Evolutionary conservation across 2,888 invertebrate genomes (phyloP).

Genomic region (Coelinius sp.): DNA sequence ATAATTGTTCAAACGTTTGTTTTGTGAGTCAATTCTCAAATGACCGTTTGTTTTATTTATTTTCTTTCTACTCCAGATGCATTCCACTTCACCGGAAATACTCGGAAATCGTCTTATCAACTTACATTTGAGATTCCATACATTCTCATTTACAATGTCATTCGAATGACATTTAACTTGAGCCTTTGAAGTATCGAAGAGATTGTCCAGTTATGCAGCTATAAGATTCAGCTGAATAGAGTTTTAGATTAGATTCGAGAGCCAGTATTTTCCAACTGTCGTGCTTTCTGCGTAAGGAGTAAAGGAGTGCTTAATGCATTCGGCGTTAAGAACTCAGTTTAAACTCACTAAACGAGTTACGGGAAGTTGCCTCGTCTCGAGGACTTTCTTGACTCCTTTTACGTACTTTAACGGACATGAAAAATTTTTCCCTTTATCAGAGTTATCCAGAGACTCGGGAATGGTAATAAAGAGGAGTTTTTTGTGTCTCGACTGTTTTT

Average conservation of each 20-base stretch:
- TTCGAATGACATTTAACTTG: background rate
- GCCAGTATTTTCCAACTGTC: slow-evolving; percentile 47
- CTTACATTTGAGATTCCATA: slow-evolving; percentile 2
- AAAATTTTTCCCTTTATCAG: slow-evolving; percentile 11
- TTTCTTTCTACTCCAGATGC: background rate
- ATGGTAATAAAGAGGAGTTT: background rate
- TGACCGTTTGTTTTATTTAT: background rate
- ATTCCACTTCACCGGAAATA: background rate
- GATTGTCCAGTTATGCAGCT: slow-evolving; percentile 32
- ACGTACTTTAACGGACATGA: slow-evolving; percentile 7
- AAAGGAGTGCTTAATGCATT: slow-evolving; percentile 60
- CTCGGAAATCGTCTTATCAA: background rate
- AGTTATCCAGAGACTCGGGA: background rate
- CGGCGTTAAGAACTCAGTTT: slow-evolving; percentile 55
- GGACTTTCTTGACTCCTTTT: background rate
- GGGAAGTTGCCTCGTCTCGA: slow-evolving; percentile 50
- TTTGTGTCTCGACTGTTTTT: background rate
- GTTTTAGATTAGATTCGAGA: slow-evolving; percentile 60
- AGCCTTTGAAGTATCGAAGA: slow-evolving; percentile 4
- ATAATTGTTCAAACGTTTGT: too few species aligned
- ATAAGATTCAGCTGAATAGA: slow-evolving; percentile 60
- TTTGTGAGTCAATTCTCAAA: too few species aligned
- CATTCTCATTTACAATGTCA: background rate
- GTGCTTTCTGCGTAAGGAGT: slow-evolving; percentile 49
- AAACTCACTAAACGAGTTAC: slow-evolving; percentile 62